phyloP scores from a whole-genome alignment of 2,113 vertebrate genomes.

The Erythrolamprus reginae region DNA sequence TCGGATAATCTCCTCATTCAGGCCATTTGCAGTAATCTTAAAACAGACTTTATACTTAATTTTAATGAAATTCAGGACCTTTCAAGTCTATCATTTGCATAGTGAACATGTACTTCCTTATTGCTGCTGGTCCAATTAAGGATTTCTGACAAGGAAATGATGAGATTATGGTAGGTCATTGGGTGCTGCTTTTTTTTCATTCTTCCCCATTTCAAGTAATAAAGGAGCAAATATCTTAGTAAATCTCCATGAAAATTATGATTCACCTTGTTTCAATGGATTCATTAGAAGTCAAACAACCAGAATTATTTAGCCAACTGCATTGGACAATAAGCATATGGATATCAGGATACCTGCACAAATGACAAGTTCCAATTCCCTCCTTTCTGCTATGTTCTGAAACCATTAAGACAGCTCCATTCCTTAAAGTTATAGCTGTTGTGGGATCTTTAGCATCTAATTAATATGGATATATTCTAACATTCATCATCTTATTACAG shows the following conservation, averaged over 20 bases:
- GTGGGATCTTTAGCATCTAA: neutral
- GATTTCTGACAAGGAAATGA: constrained; percentile 29
- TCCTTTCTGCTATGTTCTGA: neutral
- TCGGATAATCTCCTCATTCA: constrained; percentile 42
- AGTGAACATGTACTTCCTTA: constrained; percentile 29
- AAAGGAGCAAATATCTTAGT: constrained; percentile 45
- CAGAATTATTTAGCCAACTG: neutral
- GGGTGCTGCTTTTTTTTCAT: constrained; percentile 32
- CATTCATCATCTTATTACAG: neutral
- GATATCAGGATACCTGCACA: neutral
- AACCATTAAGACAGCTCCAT: neutral
- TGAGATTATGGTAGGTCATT: constrained; percentile 37
- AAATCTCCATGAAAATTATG: constrained; percentile 27
- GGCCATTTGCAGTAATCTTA: constrained; percentile 43
- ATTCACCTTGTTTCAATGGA: neutral
- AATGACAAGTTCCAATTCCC: neutral
- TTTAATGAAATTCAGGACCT: constrained; percentile 45
- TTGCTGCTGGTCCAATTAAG: constrained; percentile 21
- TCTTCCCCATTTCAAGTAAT: constrained; percentile 17
- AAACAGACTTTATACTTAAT: constrained; percentile 45
- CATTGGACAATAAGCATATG: neutral
- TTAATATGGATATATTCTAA: neutral
- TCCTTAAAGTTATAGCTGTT: neutral
- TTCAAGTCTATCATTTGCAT: constrained; percentile 38
- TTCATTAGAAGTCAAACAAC: neutral